Conservation (phyloP, 2,113 vertebrate genomes). For the Jacana jacana region DNA sequence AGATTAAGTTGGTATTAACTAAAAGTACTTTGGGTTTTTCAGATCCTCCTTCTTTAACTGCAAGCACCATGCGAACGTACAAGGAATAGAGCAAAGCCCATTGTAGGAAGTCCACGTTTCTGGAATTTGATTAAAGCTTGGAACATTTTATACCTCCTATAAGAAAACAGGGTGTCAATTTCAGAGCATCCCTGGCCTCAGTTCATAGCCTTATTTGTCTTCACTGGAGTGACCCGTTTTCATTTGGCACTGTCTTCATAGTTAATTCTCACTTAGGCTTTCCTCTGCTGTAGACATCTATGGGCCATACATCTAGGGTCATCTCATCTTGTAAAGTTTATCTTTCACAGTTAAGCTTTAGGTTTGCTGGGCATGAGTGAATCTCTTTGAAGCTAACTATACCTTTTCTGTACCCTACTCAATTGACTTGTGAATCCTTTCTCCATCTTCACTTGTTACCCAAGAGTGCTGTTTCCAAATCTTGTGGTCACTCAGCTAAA, state of each 20-base stretch:
- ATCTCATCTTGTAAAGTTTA: neutral
- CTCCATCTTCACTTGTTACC: neutral
- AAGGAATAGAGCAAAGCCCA: neutral
- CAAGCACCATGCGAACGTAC: neutral
- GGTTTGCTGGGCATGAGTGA: neutral
- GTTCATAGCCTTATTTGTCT: neutral
- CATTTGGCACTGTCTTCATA: neutral
- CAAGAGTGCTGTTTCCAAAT: neutral
- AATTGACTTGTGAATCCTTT: neutral
- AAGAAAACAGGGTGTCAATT: neutral
- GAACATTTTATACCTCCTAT: neutral
- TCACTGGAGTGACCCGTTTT: neutral
- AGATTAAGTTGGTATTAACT: neutral
- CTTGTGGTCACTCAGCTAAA: neutral
- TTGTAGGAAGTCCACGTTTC: neutral
- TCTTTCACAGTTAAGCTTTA: neutral
- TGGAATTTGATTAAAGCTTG: neutral
- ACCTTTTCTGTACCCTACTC: neutral
- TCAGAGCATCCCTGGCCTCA: neutral
- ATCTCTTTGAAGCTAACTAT: neutral
- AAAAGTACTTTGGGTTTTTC: neutral
- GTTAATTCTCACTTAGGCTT: neutral
- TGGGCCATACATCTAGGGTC: neutral
- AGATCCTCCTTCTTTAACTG: neutral
- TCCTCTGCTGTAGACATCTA: neutral